phyloP scores from a whole-genome alignment of 1,140 invertebrate species.

The Oedothorax gibbosus region DNA sequence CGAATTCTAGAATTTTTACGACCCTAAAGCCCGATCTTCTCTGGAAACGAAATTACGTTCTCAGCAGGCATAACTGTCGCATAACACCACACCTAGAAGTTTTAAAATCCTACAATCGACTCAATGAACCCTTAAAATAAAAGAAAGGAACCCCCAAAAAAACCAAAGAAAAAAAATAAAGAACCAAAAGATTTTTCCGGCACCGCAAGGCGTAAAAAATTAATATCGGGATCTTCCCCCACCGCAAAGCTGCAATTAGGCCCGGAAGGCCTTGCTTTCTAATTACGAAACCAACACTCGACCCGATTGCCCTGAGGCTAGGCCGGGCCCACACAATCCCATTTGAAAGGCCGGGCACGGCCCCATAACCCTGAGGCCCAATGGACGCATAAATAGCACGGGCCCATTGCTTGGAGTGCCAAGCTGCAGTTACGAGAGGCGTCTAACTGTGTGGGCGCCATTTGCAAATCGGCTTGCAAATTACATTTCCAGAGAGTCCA shows the following conservation, averaged over 20 bases:
- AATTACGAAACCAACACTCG: slow-evolving; percentile 42
- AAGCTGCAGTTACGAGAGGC: slow-evolving; percentile 53
- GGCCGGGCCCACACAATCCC: slow-evolving; percentile 25
- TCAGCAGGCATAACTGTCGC: slow-evolving; percentile 2
- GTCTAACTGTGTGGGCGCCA: slow-evolving; percentile 54
- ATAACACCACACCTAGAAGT: neutral
- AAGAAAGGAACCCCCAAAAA: neutral
- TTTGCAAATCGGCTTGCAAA: slow-evolving; percentile 61
- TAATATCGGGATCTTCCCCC: slow-evolving; percentile 37
- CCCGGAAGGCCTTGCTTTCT: slow-evolving; percentile 34
- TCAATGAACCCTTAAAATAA: slow-evolving; percentile 14
- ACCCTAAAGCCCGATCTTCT: slow-evolving; percentile 13
- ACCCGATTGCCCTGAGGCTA: slow-evolving; percentile 40
- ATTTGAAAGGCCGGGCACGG: slow-evolving; percentile 43
- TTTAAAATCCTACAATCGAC: neutral
- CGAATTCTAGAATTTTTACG: slow-evolving; percentile 23
- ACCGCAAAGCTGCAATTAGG: slow-evolving; percentile 55
- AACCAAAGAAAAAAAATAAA: neutral
- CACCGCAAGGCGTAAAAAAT: slow-evolving; percentile 44
- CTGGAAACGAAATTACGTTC: neutral
- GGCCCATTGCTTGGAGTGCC: slow-evolving; percentile 56
- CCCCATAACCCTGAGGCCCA: slow-evolving; percentile 44
- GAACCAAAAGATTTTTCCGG: neutral
- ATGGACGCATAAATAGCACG: slow-evolving; percentile 56
- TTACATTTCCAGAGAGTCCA: slow-evolving; percentile 59